A percentile compares a stretch with the other conserved stretches of the same genome.
phyloP scores from a whole-genome alignment of 2,888 invertebrate species.

The Athripsodes cinereus region DNA sequence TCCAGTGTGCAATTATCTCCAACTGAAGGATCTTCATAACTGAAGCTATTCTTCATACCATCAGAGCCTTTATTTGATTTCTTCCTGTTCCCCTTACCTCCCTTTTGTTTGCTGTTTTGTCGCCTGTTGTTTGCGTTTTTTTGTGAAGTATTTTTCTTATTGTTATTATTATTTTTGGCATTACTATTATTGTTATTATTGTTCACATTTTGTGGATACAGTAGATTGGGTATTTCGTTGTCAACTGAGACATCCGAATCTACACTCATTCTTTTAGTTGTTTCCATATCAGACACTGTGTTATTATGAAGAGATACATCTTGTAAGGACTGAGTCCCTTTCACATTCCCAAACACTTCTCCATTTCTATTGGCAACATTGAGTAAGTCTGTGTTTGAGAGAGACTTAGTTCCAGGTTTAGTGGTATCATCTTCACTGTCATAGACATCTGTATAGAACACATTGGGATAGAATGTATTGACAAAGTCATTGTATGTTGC shows the following conservation, averaged over 20 bases:
- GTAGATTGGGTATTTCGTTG: not conserved
- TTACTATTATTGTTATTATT: not conserved
- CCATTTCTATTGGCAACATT: slow-evolving; percentile 32
- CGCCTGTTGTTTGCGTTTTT: slow-evolving; percentile 5
- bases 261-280: slow-evolving; percentile 7
- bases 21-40: slow-evolving; percentile 12
- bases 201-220: not conserved
- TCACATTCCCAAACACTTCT: slow-evolving; percentile 31
- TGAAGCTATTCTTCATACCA: slow-evolving; percentile 10
- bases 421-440: slow-evolving; percentile 44
- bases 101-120: slow-evolving; percentile 11
- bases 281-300: slow-evolving; percentile 3
- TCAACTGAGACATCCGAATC: slow-evolving; percentile 12
- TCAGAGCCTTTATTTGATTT: slow-evolving; percentile 8
- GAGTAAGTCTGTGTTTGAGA: slow-evolving; percentile 20
- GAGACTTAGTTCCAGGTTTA: slow-evolving; percentile 13
- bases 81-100: slow-evolving; percentile 12
- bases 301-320: slow-evolving; percentile 35
- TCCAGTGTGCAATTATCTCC: not conserved
- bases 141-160: slow-evolving; percentile 4
- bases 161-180: too few species aligned
- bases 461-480: not conserved
- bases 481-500: not conserved
- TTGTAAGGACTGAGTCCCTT: slow-evolving; percentile 43
- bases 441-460: slow-evolving; percentile 38